Evolutionary conservation across 2,113 vertebrate genomes (phyloP), one percentile per base, ranked within the genome.

Genomic region (Indicator indicator): DNA sequence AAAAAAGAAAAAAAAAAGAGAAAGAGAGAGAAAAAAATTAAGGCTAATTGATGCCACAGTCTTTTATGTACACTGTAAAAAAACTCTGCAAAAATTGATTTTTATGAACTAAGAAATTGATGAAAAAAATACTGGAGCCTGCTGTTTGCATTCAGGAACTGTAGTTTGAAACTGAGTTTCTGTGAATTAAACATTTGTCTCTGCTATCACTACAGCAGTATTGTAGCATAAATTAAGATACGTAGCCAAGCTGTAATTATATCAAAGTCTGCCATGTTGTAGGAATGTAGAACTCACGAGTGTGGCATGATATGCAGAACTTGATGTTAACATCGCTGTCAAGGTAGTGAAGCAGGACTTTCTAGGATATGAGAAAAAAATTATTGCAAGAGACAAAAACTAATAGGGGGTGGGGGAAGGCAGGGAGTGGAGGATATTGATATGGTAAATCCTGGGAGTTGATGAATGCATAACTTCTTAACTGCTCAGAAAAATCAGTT

Each of bases 21-120:
- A 32, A 19, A 98, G 98, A 98, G 97, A 97, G 77, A 96, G 94
- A 98, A 98, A 98, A 97, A 98, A 98, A 98, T 97, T 96, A 90
- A 97, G 97, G 98, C 98, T 99, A 99, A 99, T 99, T 99, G 98
- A 98, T 98, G 98, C 97, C 97, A 98, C 97, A 95, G 98, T 97
- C 98, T 99, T 99, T 99, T 98, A 99, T 99, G 98, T 98, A 97
- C 94, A 96, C 71, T 90, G 97, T 94, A 94, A 97, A 98, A 97
- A 98, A 97, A 97, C 87, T 89, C 95, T 95, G 93, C 97, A 97
- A 97, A 98, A 98, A 98, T 98, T 97, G 98, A 98, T 98, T 98
- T 98, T 97, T 97, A 97, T 97, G 95, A 96, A 98, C 97, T 94
- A 96, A 95, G 96, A 96, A 97, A 97, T 95, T 92, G 90, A 94